Evolutionary conservation across 2,888 invertebrate species (phyloP).

Genomic region (Drosophila colorata): DNA sequence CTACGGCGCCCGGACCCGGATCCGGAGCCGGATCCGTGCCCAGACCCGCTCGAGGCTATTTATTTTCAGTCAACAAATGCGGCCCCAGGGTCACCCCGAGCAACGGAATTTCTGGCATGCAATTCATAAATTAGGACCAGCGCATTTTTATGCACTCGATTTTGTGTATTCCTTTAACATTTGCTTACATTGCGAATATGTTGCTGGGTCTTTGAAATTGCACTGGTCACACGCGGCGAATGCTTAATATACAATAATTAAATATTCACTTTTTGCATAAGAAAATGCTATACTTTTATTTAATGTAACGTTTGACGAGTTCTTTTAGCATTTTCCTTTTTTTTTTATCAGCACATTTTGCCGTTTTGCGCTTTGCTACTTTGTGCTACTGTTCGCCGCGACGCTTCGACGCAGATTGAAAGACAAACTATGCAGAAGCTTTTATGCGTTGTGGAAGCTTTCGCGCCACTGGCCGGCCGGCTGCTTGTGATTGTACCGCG

Average conservation of each 20-base stretch:
- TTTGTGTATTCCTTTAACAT: conserved; percentile 10
- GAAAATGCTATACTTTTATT: conserved; percentile 7
- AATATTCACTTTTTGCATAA: conserved; percentile 34
- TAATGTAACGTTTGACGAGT: conserved; percentile 9
- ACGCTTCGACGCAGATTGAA: conserved; percentile 61
- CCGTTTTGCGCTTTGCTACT: conserved; percentile 11
- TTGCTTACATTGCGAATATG: conserved; percentile 60
- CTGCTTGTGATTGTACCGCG: conserved; percentile 43
- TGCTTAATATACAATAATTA: conserved; percentile 28
- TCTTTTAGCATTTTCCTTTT: conserved; percentile 19
- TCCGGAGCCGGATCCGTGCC: conserved; percentile 8
- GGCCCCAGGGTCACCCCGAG: conserved; percentile 34
- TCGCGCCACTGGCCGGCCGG: conserved; percentile 25
- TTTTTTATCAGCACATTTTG: conserved; percentile 43
- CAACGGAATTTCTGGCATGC: conserved; percentile 48
- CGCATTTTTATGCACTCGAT: conserved; percentile 22
- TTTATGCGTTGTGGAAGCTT: conserved; percentile 49
- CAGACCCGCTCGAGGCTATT: conserved; percentile 49
- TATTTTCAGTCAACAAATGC: conserved; percentile 67
- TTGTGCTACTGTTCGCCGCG: conserved; percentile 39
- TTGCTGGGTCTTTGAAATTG: conserved; percentile 8
- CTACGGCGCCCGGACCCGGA: conserved; percentile 14
- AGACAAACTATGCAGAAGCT: conserved; percentile 30
- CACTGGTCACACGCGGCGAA: conserved; percentile 38
- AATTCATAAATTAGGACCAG: conserved; percentile 47